Evolutionary conservation across 23 tunicate species (phyloP).

Genomic region (Trididemnum miniatum): DNA sequence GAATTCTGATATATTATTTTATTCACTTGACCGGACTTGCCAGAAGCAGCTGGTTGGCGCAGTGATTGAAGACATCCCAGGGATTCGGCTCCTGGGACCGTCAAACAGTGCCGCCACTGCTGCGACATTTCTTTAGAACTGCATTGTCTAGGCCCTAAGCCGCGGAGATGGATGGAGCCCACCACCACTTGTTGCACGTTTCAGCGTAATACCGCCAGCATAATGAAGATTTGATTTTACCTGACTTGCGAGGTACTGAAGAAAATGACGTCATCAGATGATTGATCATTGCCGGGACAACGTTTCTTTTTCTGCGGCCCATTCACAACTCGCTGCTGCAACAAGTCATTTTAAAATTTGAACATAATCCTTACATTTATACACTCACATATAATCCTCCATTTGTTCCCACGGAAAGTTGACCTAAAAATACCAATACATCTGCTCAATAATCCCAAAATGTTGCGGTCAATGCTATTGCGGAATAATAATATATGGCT

Average conservation of each 20-base stretch:
- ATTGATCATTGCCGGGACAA: conserved; percentile 51
- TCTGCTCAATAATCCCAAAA: too few species aligned
- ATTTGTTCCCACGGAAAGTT: not conserved
- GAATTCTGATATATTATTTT: too few species aligned
- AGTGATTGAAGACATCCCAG: too few species aligned
- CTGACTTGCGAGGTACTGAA: conserved; percentile 65
- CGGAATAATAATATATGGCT: too few species aligned
- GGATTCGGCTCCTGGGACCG: not conserved
- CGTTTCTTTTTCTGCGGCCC: conserved; percentile 93
- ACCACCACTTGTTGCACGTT: not conserved
- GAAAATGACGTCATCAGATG: conserved; percentile 77
- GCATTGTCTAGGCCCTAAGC: not conserved
- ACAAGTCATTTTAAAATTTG: not conserved
- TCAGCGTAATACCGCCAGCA: not conserved
- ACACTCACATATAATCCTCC: not conserved
- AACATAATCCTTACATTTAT: not conserved
- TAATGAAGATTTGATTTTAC: too few species aligned
- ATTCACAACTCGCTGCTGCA: conserved; percentile 51
- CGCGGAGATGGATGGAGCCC: not conserved
- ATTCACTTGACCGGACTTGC: too few species aligned
- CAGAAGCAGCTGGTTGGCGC: too few species aligned
- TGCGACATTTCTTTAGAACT: not conserved
- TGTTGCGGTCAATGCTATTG: too few species aligned
- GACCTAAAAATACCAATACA: not conserved
- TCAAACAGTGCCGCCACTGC: not conserved